Percentiles rank a stretch among this genome's conserved stretches.
These are phyloP conservation scores for Paralvinella palmiformis DNA, from an alignment of 1,140 invertebrate genomes.

Conservation along the genomic window DNA sequence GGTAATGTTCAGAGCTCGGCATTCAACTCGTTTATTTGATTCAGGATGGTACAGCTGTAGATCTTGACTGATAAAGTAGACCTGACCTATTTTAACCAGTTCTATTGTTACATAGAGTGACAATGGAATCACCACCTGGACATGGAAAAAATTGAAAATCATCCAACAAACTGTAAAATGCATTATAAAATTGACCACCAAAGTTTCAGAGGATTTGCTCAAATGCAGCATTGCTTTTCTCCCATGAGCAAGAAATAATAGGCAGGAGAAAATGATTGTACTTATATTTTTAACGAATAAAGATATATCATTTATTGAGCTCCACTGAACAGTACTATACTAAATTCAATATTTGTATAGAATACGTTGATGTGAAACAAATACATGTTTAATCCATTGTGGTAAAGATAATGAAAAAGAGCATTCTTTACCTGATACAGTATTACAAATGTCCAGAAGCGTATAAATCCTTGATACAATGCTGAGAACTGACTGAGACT, in stretches of 20 bases:
- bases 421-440: slow-evolving; percentile 85
- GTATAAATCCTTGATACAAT: slow-evolving; percentile 74
- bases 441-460: slow-evolving; percentile 93
- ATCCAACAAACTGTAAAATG: too few species aligned
- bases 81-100: slow-evolving; percentile 91
- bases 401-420: too few species aligned
- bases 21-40: slow-evolving; percentile 79
- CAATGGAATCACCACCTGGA: slow-evolving; percentile 89
- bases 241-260: too few species aligned
- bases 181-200: too few species aligned
- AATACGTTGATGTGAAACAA: too few species aligned
- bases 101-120: slow-evolving; percentile 96
- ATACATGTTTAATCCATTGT: too few species aligned
- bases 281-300: not conserved
- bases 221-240: too few species aligned
- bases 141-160: too few species aligned
- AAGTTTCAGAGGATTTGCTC: too few species aligned
- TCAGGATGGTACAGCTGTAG: slow-evolving; percentile 72
- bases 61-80: slow-evolving; percentile 93
- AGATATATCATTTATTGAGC: too few species aligned
- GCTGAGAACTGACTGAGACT: slow-evolving; percentile 48
- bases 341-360: too few species aligned
- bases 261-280: not conserved
- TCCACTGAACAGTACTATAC: too few species aligned
- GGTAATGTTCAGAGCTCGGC: slow-evolving; percentile 90